Percentiles rank a stretch among this genome's conserved stretches.
phyloP scores from a whole-genome alignment of 2,888 invertebrate species.

The Drosophila demipolita region DNA sequence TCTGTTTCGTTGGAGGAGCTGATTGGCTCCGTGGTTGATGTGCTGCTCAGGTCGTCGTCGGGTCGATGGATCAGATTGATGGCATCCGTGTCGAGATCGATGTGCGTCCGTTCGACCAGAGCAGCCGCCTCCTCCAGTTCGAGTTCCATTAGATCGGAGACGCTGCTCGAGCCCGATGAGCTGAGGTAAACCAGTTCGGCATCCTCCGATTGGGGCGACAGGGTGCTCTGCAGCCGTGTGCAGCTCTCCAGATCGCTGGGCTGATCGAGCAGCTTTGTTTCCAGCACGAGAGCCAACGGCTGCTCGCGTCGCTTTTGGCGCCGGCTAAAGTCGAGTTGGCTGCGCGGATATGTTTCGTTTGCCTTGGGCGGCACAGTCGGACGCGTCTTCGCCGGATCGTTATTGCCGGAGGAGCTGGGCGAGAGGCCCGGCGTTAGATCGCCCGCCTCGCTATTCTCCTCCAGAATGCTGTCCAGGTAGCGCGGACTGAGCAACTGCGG shows the following conservation, averaged over 20 bases:
- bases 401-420: conserved; percentile 71
- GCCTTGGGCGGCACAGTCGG: conserved; percentile 85
- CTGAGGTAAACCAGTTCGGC: conserved; percentile 90
- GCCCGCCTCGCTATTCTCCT: conserved; percentile 90
- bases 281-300: conserved; percentile 86
- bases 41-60: conserved; percentile 58
- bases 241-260: conserved; percentile 87
- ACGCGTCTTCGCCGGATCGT: conserved; percentile 43
- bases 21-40: conserved; percentile 54
- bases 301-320: conserved; percentile 83
- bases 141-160: conserved; percentile 87
- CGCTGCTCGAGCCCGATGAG: conserved; percentile 88
- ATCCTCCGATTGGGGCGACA: conserved; percentile 86
- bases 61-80: conserved; percentile 73
- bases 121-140: conserved; percentile 82
- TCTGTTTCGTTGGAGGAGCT: conserved; percentile 60
- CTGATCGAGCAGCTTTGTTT: conserved; percentile 87
- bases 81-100: conserved; percentile 79
- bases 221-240: conserved; percentile 86
- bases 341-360: conserved; percentile 85
- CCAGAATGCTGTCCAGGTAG: conserved; percentile 91
- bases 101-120: conserved; percentile 57
- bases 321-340: conserved; percentile 82
- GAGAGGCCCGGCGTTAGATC: conserved; percentile 20
- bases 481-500: conserved; percentile 88